Evolutionary conservation across 2,888 invertebrate species (phyloP), one percentile per base, ranked within the genome.

Genomic region (Clunio marinus): DNA sequence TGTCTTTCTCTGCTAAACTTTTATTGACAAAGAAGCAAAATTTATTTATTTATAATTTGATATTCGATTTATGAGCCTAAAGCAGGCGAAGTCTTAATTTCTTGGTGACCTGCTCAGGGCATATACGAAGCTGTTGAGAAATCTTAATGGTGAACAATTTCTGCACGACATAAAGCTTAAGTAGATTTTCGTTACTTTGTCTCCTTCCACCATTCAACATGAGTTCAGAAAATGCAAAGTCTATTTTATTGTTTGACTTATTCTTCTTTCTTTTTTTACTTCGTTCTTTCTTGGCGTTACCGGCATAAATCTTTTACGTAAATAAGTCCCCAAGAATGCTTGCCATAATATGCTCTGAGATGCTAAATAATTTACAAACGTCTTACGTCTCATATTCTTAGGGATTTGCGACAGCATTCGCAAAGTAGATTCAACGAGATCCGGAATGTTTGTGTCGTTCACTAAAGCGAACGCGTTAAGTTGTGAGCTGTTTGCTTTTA

Each of bases 11-110:
- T 45, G 13, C n/a, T n/a, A n/a, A n/a, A n/a, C n/a, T n/a, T n/a
- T n/a, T n/a, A n/a, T 45, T 2, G 5, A 5, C 2, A 51, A 17
- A 22, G 4, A n/a, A 15, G n/a, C 5, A 22, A 27, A 66, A 66
- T 66, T 66, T 66, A 66, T 66, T 55, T 51, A n/a, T 32, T 22
- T 55, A 55, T 66, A 66, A 66, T 55, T 66, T 66, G 65, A 46
- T 24, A 10, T 45, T 63, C 65, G 25, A 65, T 65, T 65, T 65
- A 65, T 51, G 65, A 28, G n/a, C 25, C 28, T 45, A 2, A 7
- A 10, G 25, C 22, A 57, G 24, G 4, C 8, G 13, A 15, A 45
- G 20, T 46, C 46, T 46, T 10, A 32, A 32, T 32, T 46, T 15
- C 15, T 8, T 15, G 46, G 17, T 15, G 46, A 46, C 15, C 45